Evolutionary conservation across 2,113 vertebrate species (phyloP), one percentile per base, ranked within the genome.

Genomic region (Amphiprion percula): DNA sequence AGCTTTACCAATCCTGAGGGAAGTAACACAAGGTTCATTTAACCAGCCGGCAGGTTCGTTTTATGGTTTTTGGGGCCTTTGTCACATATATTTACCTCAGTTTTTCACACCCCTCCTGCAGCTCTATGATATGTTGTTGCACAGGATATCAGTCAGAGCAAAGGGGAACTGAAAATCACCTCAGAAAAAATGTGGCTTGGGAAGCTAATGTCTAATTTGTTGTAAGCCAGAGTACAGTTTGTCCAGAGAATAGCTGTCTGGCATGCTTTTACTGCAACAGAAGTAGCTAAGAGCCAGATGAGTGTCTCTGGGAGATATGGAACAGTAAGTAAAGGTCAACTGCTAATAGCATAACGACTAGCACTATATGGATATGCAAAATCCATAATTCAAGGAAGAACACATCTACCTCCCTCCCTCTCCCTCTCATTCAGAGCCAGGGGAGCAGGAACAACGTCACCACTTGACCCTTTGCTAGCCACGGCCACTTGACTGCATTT

Each of bases 261-360:
- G 66, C 72, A 64, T 74, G 46, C 61, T 90, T 75, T 83, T 62
- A 73, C 55, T 78, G 62, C 62, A 64, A 63, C 70, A 76, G 62
- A 53, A 61, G 65, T 75, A 78, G 86, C 65, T 79, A 28, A 65
- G 88, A 82, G 83, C 73, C 85, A 83, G 72, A 84, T 84, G 74
- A 91, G 74, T 84, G 77, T 89, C 79, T 76, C 80, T 52, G 52
- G 67, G 87, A 93, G 84, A 90, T 88, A 83, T 88, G 81, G 80
- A 93, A 75, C 81, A 82, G 76, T 83, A 74, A 88, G 85, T 85
- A 92, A 90, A 93, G 94, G 94, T 93, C 92, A 92, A 68, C 69
- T 74, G 44, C 79, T 79, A 90, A 93, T 89, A 91, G 80, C 89
- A 92, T 88, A 92, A 87, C 21, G 66, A 87, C 86, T 72, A 50